These are phyloP conservation scores for Andrena praecox DNA, from an alignment of 2,888 invertebrate species.

Conservation along the genomic window DNA sequence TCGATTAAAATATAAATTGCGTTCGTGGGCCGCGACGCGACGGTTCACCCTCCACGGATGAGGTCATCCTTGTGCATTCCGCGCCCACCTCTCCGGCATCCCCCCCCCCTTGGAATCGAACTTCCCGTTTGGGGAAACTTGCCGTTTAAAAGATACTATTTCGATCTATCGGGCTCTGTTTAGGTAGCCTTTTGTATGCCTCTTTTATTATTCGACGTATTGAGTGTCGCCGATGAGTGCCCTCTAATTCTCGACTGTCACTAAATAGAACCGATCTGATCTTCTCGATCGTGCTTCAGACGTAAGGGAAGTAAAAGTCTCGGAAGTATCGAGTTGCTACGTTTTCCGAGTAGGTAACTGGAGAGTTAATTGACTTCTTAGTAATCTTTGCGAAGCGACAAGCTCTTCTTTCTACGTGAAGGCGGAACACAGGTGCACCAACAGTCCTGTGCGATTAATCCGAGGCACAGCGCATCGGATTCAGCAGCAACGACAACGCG, in stretches of 20 bases:
- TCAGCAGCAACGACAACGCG: no score
- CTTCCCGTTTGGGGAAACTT: background rate
- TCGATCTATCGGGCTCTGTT: background rate
- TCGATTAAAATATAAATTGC: constrained; percentile 64
- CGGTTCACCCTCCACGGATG: constrained; percentile 25
- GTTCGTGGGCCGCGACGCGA: constrained; percentile 1
- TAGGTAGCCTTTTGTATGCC: background rate
- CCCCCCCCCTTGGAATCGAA: constrained; percentile 1
- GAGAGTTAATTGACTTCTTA: no score
- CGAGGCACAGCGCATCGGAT: no score
- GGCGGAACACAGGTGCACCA: no score
- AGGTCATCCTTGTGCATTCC: constrained; percentile 27
- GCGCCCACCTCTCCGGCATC: background rate
- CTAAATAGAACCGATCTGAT: background rate
- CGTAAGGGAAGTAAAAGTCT: no score
- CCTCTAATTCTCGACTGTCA: background rate
- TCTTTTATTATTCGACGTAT: background rate
- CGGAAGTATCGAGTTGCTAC: no score
- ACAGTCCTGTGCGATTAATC: no score
- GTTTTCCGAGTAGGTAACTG: no score
- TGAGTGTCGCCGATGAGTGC: background rate
- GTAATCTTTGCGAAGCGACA: no score
- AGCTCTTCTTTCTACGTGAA: no score
- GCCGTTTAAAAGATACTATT: no score
- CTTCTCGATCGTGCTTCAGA: no score